These are phyloP conservation scores for Cryptomyrus ogoouensis DNA, from an alignment of 2,113 vertebrate genomes.

Conservation along the genomic window DNA sequence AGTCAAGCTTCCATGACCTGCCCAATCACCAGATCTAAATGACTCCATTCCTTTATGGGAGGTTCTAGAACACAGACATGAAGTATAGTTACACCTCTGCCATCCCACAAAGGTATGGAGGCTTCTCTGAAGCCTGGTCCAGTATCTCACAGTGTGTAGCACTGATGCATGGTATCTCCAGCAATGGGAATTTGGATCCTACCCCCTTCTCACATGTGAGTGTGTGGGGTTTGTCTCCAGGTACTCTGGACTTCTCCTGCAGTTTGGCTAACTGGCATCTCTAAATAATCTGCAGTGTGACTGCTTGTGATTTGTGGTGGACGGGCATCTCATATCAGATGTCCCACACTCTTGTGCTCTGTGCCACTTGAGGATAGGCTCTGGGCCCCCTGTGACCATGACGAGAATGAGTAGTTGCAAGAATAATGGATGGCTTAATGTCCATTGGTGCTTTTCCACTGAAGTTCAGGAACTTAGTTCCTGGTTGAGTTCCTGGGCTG, in stretches of 20 bases:
- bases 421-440: no score
- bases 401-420: background rate
- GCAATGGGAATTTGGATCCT: background rate
- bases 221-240: background rate
- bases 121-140: background rate
- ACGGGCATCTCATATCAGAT: background rate
- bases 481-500: background rate
- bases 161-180: background rate
- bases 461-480: background rate
- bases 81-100: background rate
- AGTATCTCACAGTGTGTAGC: background rate
- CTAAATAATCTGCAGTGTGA: background rate
- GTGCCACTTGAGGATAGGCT: background rate
- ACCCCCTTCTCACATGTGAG: background rate
- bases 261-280: background rate
- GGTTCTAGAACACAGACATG: background rate
- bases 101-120: background rate
- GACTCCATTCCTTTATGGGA: background rate
- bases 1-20: background rate
- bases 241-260: background rate
- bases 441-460: no score
- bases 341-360: background rate
- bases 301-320: background rate
- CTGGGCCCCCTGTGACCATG: background rate
- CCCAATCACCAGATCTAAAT: background rate